Evolutionary conservation across 2,888 invertebrate species (phyloP).

Genomic region (Dasypogon diadema): DNA sequence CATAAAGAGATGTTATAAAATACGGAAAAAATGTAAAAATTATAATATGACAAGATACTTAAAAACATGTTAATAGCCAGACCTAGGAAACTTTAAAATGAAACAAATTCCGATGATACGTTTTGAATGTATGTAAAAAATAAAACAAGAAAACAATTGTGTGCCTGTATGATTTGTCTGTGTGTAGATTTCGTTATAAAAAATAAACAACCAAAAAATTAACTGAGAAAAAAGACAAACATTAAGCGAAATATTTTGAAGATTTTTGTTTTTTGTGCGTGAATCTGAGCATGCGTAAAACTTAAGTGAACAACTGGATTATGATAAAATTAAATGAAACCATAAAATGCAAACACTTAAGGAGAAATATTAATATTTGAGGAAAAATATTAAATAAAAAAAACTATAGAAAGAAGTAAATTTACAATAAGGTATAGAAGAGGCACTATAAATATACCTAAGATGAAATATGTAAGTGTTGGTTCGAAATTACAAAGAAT

Average conservation of each 20-base stretch:
- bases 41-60: background rate
- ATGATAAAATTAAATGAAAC: constrained; percentile 20
- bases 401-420: constrained; percentile 56
- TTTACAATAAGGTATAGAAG: constrained; percentile 59
- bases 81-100: constrained; percentile 49
- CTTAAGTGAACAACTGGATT: constrained; percentile 36
- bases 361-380: constrained; percentile 44
- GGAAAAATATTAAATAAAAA: constrained; percentile 53
- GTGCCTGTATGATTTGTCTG: constrained; percentile 56
- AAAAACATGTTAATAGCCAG: constrained; percentile 35
- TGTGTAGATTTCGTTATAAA: constrained; percentile 40
- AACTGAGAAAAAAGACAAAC: constrained; percentile 51
- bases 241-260: constrained; percentile 54
- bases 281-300: constrained; percentile 30
- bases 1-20: constrained; percentile 15
- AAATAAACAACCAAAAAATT: too few species aligned
- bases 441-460: constrained; percentile 60
- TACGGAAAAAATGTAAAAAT: background rate
- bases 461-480: constrained; percentile 62
- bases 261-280: constrained; percentile 41
- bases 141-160: too few species aligned
- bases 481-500: constrained; percentile 62
- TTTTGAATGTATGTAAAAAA: constrained; percentile 18
- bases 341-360: constrained; percentile 12
- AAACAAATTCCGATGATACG: constrained; percentile 43